Base-by-base conservation (phyloP, 2,888 invertebrate species). In the Noctua comes region DNA sequence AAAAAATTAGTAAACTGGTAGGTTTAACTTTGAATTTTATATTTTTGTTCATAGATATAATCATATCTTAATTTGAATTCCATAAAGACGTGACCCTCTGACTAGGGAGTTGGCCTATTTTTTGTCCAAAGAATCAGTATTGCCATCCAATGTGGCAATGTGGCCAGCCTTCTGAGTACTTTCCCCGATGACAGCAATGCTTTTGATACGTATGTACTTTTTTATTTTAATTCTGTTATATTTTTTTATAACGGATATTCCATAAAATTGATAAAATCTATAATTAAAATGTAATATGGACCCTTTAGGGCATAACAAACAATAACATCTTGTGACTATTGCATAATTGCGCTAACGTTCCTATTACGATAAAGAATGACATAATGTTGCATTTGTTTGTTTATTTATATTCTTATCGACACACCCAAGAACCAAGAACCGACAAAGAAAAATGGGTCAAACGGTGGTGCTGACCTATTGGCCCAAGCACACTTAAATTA, bases 371-470 rank as follows among this genome's bases (percentile, higher is more conserved):
- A 13, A 51, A n/a, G 6, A 76, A 57, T 66, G 1, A 66, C 46
- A 36, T 48, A 64, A 54, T 64, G 11, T 18, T 79, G 64, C 43
- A 54, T 46, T 59, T 31, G 24, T 65, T 51, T 71, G 51, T 68
- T 71, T 76, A 57, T 71, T 54, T 81, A 48, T 62, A n/a, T 68
- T 51, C 40, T 81, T 81, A 81, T 76, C 77, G n/a, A 54, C 21
- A 18, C 24, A 75, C n/a, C 7, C 36, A 64, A 68, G 16, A 36
- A 0, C 24, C 10, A 48, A n/a, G 6, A 18, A n/a, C 62, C 54
- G 54, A 46, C 71, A 75, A 68, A 70, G 46, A 40, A 36, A 80
- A 76, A 66, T 80, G 24, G 27, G 70, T 76, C 68, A 57, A 68
- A 70, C 18, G 3, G 0, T 70, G 21, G n/a, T 48, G 4, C 18